Evolutionary conservation across 1,140 invertebrate species (phyloP).

Genomic region (Neodiprion virginianus): DNA sequence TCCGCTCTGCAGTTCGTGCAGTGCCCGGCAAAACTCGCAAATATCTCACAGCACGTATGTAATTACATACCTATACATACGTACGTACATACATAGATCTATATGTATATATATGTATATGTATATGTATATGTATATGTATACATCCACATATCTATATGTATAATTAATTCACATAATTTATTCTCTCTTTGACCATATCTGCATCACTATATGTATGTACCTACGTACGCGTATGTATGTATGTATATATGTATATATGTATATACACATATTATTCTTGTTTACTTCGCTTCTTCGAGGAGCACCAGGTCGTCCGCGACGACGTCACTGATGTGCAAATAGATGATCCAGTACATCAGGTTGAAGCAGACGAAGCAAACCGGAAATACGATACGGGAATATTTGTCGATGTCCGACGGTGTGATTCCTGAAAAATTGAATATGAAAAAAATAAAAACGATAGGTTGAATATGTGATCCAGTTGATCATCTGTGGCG

Average conservation of each 20-base stretch:
- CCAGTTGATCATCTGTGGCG: not conserved
- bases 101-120: too few species aligned
- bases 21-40: too few species aligned
- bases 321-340: constrained; percentile 94
- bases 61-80: too few species aligned
- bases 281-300: constrained; percentile 77
- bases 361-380: constrained; percentile 97
- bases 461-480: not conserved
- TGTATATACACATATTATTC: constrained; percentile 14
- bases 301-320: constrained; percentile 90
- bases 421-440: constrained; percentile 81
- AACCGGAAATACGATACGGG: constrained; percentile 93
- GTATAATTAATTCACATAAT: not conserved
- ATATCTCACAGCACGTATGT: too few species aligned
- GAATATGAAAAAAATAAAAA: constrained; percentile 50
- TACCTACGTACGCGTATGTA: constrained; percentile 20
- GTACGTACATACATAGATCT: too few species aligned
- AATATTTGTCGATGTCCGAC: constrained; percentile 97
- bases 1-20: too few species aligned
- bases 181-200: constrained; percentile 19
- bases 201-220: constrained; percentile 14
- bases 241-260: constrained; percentile 22
- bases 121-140: too few species aligned
- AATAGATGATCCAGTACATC: constrained; percentile 98
- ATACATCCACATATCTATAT: too few species aligned